These are phyloP conservation scores for Nanorana parkeri DNA, from an alignment of 2,113 vertebrate species.

Conservation along the genomic window DNA sequence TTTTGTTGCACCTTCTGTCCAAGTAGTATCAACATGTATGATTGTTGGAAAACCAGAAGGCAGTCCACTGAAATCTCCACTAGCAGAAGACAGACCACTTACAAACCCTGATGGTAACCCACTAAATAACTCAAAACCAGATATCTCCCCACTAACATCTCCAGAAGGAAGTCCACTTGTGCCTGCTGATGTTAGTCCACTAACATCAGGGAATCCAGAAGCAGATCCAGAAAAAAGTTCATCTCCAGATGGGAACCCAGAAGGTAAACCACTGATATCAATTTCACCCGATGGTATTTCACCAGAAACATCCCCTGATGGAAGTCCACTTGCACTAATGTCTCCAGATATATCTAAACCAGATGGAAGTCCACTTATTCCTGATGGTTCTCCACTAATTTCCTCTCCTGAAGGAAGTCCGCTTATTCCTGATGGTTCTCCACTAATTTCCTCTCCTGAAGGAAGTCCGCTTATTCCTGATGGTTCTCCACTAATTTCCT, in stretches of 20 bases:
- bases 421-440: conserved; percentile 64
- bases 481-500: conserved; percentile 63
- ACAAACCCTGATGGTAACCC: conserved; percentile 70
- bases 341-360: conserved; percentile 65
- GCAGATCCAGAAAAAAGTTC: conserved; percentile 67
- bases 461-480: conserved; percentile 72
- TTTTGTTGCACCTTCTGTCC: conserved; percentile 76
- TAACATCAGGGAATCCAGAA: conserved; percentile 69
- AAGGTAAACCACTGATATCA: conserved; percentile 58
- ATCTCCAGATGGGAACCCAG: conserved; percentile 75
- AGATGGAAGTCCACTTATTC: conserved; percentile 71
- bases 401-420: conserved; percentile 70
- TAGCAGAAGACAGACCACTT: conserved; percentile 71
- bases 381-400: conserved; percentile 67
- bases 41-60: conserved; percentile 75
- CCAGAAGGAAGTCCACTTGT: conserved; percentile 62
- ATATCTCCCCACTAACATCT: conserved; percentile 72
- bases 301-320: conserved; percentile 62
- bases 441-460: too few species aligned
- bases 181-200: conserved; percentile 58
- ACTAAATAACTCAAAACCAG: conserved; percentile 68
- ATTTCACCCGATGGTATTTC: conserved; percentile 69
- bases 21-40: conserved; percentile 75
- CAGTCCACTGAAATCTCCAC: conserved; percentile 74
- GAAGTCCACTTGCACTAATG: conserved; percentile 66